Percentiles rank a stretch among this genome's conserved stretches.
These are phyloP conservation scores for Danio tinwini DNA, from an alignment of 2,797 vertebrate species.

Conservation along the genomic window DNA sequence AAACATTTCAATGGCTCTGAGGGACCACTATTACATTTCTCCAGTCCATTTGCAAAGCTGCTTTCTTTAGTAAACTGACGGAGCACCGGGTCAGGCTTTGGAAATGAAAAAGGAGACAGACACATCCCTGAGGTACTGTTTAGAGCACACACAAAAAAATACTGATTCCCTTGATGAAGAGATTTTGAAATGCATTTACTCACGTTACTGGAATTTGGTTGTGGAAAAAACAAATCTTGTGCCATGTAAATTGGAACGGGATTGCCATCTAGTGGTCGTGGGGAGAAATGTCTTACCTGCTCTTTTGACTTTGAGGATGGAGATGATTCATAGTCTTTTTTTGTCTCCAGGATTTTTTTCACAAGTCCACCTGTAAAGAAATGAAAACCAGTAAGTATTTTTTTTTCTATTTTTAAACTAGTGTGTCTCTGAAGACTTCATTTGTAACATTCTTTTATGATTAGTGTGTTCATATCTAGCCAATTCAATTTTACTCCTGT, in stretches of 20 bases:
- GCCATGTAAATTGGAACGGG: conserved; percentile 35
- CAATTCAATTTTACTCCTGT: too few relatives aligned
- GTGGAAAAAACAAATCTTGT: conserved; percentile 4
- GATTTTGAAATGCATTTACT: conserved; percentile 49
- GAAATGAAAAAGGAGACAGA: conserved; percentile 58
- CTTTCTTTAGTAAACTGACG: conserved; percentile 71
- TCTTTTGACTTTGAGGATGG: conserved; percentile 77
- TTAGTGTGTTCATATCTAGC: too few relatives aligned
- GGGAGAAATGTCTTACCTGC: conserved; percentile 75
- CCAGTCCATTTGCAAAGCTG: conserved; percentile 71
- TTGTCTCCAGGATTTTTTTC: conserved; percentile 94
- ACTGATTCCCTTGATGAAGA: conserved; percentile 49
- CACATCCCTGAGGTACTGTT: conserved; percentile 56
- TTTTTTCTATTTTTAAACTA: not conserved
- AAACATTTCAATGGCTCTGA: conserved; percentile 69
- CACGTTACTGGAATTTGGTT: conserved; percentile 37
- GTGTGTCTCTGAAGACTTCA: not conserved
- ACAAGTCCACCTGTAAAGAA: conserved; percentile 89
- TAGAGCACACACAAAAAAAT: conserved; percentile 54
- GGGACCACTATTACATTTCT: conserved; percentile 74
- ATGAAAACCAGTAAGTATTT: conserved; percentile 9
- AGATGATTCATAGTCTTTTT: conserved; percentile 90
- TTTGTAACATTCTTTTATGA: not conserved
- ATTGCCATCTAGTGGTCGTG: conserved; percentile 70
- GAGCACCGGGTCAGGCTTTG: conserved; percentile 55